A percentile compares a stretch with the other conserved stretches of the same genome.
phyloP scores from a whole-genome alignment of 2,113 vertebrate species.

The Pterocles burchelli region DNA sequence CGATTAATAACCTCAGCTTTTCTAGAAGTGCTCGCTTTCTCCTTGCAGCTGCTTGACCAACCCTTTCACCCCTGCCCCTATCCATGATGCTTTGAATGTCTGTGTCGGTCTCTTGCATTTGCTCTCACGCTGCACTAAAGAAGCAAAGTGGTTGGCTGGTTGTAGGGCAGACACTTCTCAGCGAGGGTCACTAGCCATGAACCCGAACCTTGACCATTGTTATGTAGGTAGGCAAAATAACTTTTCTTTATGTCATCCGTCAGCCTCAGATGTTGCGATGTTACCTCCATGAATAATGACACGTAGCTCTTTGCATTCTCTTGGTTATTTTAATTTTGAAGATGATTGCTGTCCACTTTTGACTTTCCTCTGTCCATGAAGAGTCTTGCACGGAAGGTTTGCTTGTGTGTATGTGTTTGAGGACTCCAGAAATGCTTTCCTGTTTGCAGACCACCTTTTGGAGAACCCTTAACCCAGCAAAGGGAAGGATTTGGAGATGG shows the following conservation, averaged over 20 bases:
- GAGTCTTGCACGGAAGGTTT: slow-evolving; percentile 2
- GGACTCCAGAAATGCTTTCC: slow-evolving; percentile 60
- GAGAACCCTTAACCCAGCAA: neutral
- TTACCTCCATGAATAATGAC: slow-evolving; percentile 62
- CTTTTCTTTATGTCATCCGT: slow-evolving; percentile 84
- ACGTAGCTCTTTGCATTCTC: slow-evolving; percentile 53
- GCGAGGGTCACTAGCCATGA: slow-evolving; percentile 96
- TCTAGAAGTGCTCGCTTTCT: slow-evolving; percentile 90
- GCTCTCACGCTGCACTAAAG: slow-evolving; percentile 94
- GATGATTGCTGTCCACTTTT: slow-evolving; percentile 27
- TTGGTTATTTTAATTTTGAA: slow-evolving; percentile 44
- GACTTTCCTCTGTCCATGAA: slow-evolving; percentile 21
- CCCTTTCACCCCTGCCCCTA: slow-evolving; percentile 87
- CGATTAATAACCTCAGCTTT: slow-evolving; percentile 89
- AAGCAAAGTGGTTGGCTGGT: slow-evolving; percentile 95
- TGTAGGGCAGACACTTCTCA: slow-evolving; percentile 94
- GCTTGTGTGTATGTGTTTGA: slow-evolving; percentile 14
- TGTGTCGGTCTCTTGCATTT: slow-evolving; percentile 96
- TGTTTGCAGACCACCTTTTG: neutral
- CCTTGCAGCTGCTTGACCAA: slow-evolving; percentile 92
- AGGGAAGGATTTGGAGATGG: neutral
- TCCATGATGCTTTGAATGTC: slow-evolving; percentile 99
- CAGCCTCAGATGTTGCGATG: slow-evolving; percentile 72
- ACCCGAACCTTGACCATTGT: slow-evolving; percentile 86
- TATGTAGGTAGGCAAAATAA: slow-evolving; percentile 97